Evolutionary conservation across 2,888 invertebrate species (phyloP).

Genomic region (Drosophila meridiana): DNA sequence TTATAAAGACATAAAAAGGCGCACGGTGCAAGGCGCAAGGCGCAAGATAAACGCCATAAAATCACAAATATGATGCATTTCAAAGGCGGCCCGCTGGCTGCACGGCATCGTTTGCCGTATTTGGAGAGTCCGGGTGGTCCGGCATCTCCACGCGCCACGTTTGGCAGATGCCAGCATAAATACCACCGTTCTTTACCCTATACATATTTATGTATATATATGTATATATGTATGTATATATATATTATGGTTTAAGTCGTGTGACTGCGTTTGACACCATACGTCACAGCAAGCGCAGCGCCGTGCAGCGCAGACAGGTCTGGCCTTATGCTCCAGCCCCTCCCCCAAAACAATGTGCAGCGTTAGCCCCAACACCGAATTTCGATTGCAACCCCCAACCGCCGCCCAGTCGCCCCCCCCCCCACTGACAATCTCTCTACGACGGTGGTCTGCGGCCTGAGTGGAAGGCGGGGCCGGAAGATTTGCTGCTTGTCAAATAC

Average conservation of each 20-base stretch:
- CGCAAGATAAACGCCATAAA: constrained; percentile 70
- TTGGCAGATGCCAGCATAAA: constrained; percentile 40
- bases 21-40: constrained; percentile 51
- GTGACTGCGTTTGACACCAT: constrained; percentile 74
- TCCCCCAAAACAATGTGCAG: constrained; percentile 20
- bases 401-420: constrained; percentile 5
- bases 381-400: neutral
- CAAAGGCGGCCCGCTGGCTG: constrained; percentile 66
- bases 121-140: constrained; percentile 56
- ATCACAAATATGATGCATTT: constrained; percentile 59
- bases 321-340: neutral
- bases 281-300: constrained; percentile 57
- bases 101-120: constrained; percentile 10
- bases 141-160: neutral
- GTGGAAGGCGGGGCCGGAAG: neutral
- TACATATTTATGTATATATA: neutral
- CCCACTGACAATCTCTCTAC: constrained; percentile 41
- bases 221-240: neutral
- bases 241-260: constrained; percentile 37
- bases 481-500: constrained; percentile 54
- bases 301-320: constrained; percentile 18
- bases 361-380: constrained; percentile 1
- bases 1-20: constrained; percentile 74
- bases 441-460: constrained; percentile 40
- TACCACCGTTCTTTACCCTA: neutral